These are phyloP conservation scores for Lasioglossum lativentre DNA, from an alignment of 2,888 invertebrate genomes.

Conservation along the genomic window DNA sequence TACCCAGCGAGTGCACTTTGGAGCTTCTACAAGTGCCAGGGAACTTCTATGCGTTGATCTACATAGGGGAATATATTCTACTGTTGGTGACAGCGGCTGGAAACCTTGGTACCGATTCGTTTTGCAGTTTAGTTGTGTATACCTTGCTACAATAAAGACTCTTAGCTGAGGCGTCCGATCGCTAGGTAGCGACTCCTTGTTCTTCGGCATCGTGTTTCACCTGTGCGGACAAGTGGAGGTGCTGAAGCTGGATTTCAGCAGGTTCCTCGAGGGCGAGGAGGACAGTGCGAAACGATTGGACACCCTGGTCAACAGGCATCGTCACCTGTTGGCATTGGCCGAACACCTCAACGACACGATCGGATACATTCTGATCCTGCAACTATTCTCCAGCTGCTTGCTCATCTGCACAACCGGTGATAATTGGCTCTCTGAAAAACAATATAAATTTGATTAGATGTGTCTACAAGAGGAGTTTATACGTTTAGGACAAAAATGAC, in stretches of 20 bases:
- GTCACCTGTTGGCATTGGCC: constrained; percentile 56
- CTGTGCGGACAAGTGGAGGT: constrained; percentile 80
- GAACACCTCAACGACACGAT: constrained; percentile 60
- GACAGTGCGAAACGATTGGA: neutral
- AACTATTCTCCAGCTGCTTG: constrained; percentile 29
- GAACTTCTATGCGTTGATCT: neutral
- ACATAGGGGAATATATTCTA: constrained; percentile 8
- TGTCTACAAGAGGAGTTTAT: neutral
- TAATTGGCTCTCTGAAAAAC: neutral
- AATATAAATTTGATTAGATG: neutral
- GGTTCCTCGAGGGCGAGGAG: neutral
- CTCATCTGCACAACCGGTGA: constrained; percentile 36
- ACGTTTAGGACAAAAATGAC: no score
- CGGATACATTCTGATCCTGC: constrained; percentile 28
- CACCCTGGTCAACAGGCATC: constrained; percentile 60
- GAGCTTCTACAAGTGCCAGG: neutral
- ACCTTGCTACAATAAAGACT: neutral
- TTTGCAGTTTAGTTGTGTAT: neutral
- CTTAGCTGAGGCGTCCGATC: neutral
- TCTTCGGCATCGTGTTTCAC: constrained; percentile 78
- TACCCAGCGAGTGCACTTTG: neutral
- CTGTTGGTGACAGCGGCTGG: constrained; percentile 21
- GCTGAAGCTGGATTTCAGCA: constrained; percentile 56
- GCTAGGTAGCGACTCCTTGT: constrained; percentile 73
- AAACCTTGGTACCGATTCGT: constrained; percentile 22